These are phyloP conservation scores for Nibea albiflora DNA, from an alignment of 2,113 vertebrate species.

Conservation along the genomic window DNA sequence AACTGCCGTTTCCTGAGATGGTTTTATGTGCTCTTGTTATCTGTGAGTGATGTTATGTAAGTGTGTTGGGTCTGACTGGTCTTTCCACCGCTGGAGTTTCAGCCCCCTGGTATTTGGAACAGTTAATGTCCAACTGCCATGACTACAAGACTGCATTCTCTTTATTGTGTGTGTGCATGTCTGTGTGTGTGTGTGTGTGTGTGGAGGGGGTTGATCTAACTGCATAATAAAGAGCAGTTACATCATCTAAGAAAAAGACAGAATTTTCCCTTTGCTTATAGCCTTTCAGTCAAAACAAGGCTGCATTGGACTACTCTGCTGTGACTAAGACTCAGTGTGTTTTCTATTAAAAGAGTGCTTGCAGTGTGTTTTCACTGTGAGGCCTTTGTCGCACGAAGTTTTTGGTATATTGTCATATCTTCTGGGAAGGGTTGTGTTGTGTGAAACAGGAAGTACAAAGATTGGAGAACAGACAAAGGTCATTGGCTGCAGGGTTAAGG, in stretches of 20 bases:
- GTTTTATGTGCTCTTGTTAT: conserved; percentile 35
- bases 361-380: conserved; percentile 34
- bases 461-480: conserved; percentile 67
- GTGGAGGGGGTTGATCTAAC: conserved; percentile 29
- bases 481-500: conserved; percentile 68
- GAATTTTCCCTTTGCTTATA: conserved; percentile 37
- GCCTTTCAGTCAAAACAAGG: conserved; percentile 57
- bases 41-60: conserved; percentile 55
- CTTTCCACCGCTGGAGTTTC: conserved; percentile 68
- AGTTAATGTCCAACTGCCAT: conserved; percentile 48
- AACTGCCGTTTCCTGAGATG: conserved; percentile 2
- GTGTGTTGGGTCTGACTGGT: conserved; percentile 62
- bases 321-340: conserved; percentile 23
- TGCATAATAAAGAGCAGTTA: conserved; percentile 65
- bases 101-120: conserved; percentile 61
- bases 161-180: conserved; percentile 17
- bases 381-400: conserved; percentile 45
- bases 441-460: conserved; percentile 68
- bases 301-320: conserved; percentile 20
- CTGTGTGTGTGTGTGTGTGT: conserved; percentile 13
- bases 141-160: conserved; percentile 53
- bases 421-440: conserved; percentile 55
- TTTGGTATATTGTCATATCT: conserved; percentile 23
- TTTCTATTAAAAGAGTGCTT: conserved; percentile 33
- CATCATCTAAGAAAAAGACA: conserved; percentile 64